Base-by-base conservation (phyloP, 2,113 vertebrate species). In the Uropsilus gracilis region DNA sequence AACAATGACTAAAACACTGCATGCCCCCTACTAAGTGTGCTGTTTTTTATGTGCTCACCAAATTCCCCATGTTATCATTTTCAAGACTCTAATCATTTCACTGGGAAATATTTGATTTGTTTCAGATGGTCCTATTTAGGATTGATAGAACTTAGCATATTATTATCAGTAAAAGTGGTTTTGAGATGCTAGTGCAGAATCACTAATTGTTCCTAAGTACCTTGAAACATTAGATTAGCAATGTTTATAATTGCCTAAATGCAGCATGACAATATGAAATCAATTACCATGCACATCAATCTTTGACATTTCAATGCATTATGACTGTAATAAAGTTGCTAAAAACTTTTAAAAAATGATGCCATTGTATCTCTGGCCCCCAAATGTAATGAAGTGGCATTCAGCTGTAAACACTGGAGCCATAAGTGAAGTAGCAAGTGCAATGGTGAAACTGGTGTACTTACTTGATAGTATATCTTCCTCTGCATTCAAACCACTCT, bases 201-300 rank as follows among this genome's bases (percentile, higher is more conserved):
- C 5, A 82, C 59, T 94, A 97, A 97, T 89, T 90, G 94, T 89
- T 97, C 95, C 22, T 94, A 96, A 98, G 86, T 44, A 57, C 90
- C 96, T 76, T 94, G 97, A 96, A 98, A 97, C 46, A 97, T 76
- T 94, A 96, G 37, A 97, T 96, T 98, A 97, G 84, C 64, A 95
- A 96, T 97, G 95, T 97, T 97, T 94, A 87, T 86, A 97, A 90
- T 92, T 95, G 76, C 93, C 81, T 97, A 94, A 93, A 96, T 97
- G 93, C 46, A 95, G 90, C 95, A 97, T 91, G 98, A 78, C 8
- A 81, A 97, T 71, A 96, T 91, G 93, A 91, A 97, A 98, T 97
- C 93, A 96, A 97, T 97, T 90, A 32, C 61, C 68, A 97, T 69
- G 95, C 44, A 72, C 94, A 96, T 84, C 50, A 53, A 46, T 92